Evolutionary conservation across 2,797 vertebrate genomes (phyloP), one percentile per base, ranked within the genome.

Genomic region (Thripadectes ignobilis): DNA sequence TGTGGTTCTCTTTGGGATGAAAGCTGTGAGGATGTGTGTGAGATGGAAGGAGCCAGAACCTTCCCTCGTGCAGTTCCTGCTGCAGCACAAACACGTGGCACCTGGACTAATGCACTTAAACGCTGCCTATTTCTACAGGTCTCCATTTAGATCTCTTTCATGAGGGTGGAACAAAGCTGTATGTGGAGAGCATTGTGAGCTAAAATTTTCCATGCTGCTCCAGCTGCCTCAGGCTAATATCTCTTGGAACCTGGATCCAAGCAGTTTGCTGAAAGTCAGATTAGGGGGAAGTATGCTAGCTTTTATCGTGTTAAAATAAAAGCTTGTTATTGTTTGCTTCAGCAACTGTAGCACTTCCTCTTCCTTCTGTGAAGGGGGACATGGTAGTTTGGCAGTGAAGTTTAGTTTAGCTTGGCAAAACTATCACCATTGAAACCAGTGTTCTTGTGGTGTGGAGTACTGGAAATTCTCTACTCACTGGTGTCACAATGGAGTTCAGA

Each of bases 41-140:
- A 26, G 75, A 1, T n/a, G 67, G 48, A 26, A 66, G 41, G 46
- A 27, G 59, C 36, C 55, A 26, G 65, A 71, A 2, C n/a, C 32
- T 61, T 74, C 63, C 49, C 43, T 39, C 0, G 0, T 18, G 29
- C 24, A 5, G 36, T 43, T 84, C n/a, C 2, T 5, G 29, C 14
- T 52, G 32, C 20, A 32, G 2, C 26, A n/a, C 22, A n/a, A 48
- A 17, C 16, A 7, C 5, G 2, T 23, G 26, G 8, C 0, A 0
- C 27, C 21, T 62, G 71, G 6, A n/a, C 27, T 49, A 68, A 49
- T 30, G 57, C 41, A 23, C 18, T 55, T 20, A 58, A 75, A 38
- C 0, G 0, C 67, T 27, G 27, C 67, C 63, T 82, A 7, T 46
- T 83, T 38, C 73, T 71, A 18, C 59, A 66, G 13, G 46, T 83